These are phyloP conservation scores for Prolemur simus DNA, from an alignment of 2,113 vertebrate species.

Conservation along the genomic window DNA sequence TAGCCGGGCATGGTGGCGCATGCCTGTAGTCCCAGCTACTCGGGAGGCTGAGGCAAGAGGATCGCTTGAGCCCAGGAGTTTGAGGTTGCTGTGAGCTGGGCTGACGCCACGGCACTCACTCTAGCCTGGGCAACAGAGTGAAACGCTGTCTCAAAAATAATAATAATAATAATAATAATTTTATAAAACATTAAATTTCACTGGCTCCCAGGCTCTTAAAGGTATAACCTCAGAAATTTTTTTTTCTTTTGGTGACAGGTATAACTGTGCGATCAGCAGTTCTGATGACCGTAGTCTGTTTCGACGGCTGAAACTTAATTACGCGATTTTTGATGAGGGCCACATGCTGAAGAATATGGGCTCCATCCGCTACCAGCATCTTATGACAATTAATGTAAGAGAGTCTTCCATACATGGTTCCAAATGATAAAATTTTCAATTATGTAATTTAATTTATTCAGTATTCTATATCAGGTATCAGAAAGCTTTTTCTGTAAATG, in stretches of 20 bases:
- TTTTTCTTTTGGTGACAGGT: conserved; percentile 83
- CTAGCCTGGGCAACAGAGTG: too few relatives aligned
- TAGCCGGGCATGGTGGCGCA: too few relatives aligned
- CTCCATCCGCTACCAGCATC: conserved; percentile 94
- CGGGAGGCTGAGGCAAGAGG: too few relatives aligned
- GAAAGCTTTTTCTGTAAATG: not conserved
- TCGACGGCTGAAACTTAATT: conserved; percentile 90
- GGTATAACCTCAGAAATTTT: not conserved
- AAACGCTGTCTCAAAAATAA: too few relatives aligned
- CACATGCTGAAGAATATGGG: conserved; percentile 99
- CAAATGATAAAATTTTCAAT: not conserved
- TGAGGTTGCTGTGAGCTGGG: too few relatives aligned
- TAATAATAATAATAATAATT: conserved; percentile 37
- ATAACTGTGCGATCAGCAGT: conserved; percentile 93
- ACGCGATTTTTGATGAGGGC: conserved; percentile 97
- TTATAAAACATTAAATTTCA: not conserved
- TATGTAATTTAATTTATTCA: not conserved
- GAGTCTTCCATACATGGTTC: not conserved
- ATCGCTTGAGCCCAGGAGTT: too few relatives aligned
- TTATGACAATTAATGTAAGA: conserved; percentile 96
- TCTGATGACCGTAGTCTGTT: conserved; percentile 93
- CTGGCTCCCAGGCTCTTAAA: not conserved
- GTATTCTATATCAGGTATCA: not conserved
- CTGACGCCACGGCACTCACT: too few relatives aligned
- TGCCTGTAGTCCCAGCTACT: too few relatives aligned